Base-by-base conservation (phyloP, 2,888 invertebrate species). In the Scotopteryx bipunctaria region DNA sequence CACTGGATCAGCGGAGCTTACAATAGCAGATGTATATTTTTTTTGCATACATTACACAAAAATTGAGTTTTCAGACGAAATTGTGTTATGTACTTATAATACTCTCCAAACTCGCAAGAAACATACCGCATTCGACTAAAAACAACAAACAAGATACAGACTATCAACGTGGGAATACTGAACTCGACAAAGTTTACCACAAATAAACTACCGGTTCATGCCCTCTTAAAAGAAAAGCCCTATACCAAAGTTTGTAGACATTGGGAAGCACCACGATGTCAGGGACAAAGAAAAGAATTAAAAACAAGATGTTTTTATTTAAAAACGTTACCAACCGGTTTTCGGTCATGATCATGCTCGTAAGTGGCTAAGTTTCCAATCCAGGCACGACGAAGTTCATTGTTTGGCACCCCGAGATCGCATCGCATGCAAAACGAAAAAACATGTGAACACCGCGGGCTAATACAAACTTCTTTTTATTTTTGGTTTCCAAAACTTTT, bases 1-100 rank as follows among this genome's bases (percentile, higher is more conserved):
- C 81, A 82, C 81, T 79, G 77, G 78, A 84, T 85, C 85, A 86
- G 80, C 77, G 71, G 71, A 71, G 80, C 73, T 78, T 78, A 80
- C 76, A 81, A 80, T 78, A 72, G 73, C 67, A 69, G 68, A 78
- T 75, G 70, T 73, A 67, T 69, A 74, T 50, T 55, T 36, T 38
- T 53, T 60, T 63, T 61, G 49, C 56, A 38, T 37, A 38, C 44
- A 47, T n/a, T 25, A 31, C 6, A 1, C 23, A 49, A 46, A 42
- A 35, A 29, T 47, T 49, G 11, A 21, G 14, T 38, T 37, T 47
- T 38, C 13, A 11, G 9, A 45, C 27, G 31, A 37, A 31, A 27
- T 5, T 11, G 25, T 33, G 25, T n/a, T n/a, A 9, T 33, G 9
- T 13, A 8, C 2, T 15, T 14, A n/a, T n/a, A n/a, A n/a, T 29